Evolutionary conservation across 2,888 invertebrate species (phyloP).

Genomic region (Dromius quadrimaculatus): DNA sequence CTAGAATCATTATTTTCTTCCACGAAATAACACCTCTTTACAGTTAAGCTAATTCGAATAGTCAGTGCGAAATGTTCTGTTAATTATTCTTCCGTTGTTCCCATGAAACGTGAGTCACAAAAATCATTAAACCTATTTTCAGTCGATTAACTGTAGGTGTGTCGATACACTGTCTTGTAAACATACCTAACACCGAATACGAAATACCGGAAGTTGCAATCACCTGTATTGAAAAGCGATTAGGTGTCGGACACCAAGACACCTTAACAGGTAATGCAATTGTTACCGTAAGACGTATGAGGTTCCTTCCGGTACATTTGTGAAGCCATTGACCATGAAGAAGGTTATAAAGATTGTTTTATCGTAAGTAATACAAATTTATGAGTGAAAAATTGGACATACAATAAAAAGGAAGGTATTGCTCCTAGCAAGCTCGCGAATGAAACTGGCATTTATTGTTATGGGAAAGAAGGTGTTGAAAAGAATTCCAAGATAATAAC

Average conservation of each 20-base stretch:
- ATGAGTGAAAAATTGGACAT: no score
- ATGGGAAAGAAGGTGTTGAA: not conserved
- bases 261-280: conserved; percentile 5
- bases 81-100: not conserved
- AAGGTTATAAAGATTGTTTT: no score
- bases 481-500: no score
- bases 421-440: no score
- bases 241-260: conserved; percentile 37
- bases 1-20: no score
- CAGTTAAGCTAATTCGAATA: conserved; percentile 4
- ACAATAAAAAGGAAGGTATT: no score
- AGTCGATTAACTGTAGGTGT: conserved; percentile 31
- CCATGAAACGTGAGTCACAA: conserved; percentile 9
- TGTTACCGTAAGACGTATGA: conserved; percentile 37
- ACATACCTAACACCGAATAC: not conserved
- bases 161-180: not conserved
- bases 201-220: conserved; percentile 16
- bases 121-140: conserved; percentile 23
- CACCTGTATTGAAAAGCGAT: conserved; percentile 34
- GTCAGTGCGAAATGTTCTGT: not conserved
- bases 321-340: conserved; percentile 33
- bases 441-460: no score
- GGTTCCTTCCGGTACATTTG: conserved; percentile 36
- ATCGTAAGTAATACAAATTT: no score
- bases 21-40: no score